These are phyloP conservation scores for Ceryle rudis DNA, from an alignment of 2,797 vertebrate genomes.

Conservation along the genomic window DNA sequence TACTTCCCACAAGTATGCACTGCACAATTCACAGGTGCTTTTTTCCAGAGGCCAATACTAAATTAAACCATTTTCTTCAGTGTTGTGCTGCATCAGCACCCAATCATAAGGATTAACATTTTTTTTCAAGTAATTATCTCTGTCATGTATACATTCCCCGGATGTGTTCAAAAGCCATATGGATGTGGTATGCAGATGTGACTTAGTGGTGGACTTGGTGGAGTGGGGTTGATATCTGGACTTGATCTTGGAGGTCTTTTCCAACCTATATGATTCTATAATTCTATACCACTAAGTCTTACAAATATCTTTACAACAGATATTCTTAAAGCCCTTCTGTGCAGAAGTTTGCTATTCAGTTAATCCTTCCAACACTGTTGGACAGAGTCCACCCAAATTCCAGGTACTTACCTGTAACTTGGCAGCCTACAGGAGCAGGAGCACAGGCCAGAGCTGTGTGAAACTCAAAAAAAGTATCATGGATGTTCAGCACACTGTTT, in stretches of 20 bases:
- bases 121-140: background rate
- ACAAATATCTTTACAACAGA: background rate
- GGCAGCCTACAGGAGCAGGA: conserved; percentile 90
- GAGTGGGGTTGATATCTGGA: too few relatives aligned
- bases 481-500: conserved; percentile 71
- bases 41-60: background rate
- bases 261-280: too few relatives aligned
- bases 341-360: background rate
- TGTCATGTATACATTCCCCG: background rate
- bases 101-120: background rate
- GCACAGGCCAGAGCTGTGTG: conserved; percentile 88
- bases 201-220: too few relatives aligned
- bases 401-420: conserved; percentile 84
- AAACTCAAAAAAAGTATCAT: conserved; percentile 89
- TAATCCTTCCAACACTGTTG: background rate
- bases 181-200: too few relatives aligned
- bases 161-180: too few relatives aligned
- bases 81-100: background rate
- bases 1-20: background rate
- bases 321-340: background rate
- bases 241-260: too few relatives aligned
- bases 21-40: background rate
- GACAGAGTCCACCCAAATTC: background rate
- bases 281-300: background rate
- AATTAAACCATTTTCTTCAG: background rate